A percentile compares a stretch with the other conserved stretches of the same genome.
Conservation (phyloP, 2,113 vertebrate species). For the Centrocercus urophasianus region DNA sequence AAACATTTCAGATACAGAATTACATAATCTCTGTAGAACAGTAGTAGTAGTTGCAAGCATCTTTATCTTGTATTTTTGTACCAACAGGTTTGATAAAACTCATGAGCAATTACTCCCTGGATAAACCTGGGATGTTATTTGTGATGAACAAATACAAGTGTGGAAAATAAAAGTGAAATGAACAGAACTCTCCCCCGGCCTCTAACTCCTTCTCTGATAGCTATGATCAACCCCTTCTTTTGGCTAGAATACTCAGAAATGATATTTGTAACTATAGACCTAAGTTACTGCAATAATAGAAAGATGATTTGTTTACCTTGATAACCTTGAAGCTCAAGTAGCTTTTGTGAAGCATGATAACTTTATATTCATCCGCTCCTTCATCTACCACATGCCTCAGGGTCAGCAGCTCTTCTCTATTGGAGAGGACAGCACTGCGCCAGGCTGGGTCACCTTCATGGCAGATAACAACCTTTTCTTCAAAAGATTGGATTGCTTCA, state of each 20-base stretch:
- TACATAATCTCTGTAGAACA: rapidly evolving
- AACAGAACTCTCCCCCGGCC: neutral
- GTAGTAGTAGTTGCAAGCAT: neutral
- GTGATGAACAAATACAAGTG: neutral
- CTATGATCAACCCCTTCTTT: neutral
- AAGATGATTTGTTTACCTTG: constrained; percentile 81
- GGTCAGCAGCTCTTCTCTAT: constrained; percentile 92
- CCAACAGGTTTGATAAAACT: neutral
- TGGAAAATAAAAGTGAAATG: neutral
- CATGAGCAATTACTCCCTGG: neutral
- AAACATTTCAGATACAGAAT: neutral
- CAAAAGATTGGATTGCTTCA: constrained; percentile 91
- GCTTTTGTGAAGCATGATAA: constrained; percentile 97
- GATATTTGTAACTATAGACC: neutral
- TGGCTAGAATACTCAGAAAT: neutral
- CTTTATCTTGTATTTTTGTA: neutral
- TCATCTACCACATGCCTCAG: constrained; percentile 96
- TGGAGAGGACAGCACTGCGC: constrained; percentile 91
- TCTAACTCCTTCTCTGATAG: neutral
- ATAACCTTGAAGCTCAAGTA: constrained; percentile 98
- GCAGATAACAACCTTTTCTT: constrained; percentile 93
- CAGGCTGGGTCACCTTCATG: constrained; percentile 96
- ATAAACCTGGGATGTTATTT: neutral
- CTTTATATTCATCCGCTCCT: constrained; percentile 94
- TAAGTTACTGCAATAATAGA: neutral